Evolutionary conservation across 64 coral and sea anemone genomes (phyloP), one percentile per base, ranked within the genome.

Genomic region (Anthopleura sola): DNA sequence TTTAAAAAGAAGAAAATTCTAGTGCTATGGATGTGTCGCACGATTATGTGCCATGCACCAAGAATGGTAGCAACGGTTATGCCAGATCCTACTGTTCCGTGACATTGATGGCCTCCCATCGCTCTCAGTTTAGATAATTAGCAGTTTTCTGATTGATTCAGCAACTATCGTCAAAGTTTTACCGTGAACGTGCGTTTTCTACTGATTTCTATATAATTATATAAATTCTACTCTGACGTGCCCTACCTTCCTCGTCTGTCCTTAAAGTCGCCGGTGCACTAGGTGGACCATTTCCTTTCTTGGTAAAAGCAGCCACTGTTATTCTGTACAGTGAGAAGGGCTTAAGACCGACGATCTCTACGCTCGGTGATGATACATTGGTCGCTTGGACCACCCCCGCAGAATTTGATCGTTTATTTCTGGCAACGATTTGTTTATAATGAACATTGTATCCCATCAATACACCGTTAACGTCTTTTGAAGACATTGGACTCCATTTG

Each of bases 161-260:
- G n/a, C n/a, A n/a, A n/a, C n/a, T n/a, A n/a, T n/a, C n/a, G n/a
- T n/a, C n/a, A n/a, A n/a, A n/a, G n/a, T n/a, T n/a, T n/a, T n/a
- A n/a, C 50, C 16, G 6, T 53, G 7, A 13, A 53, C 13, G 50
- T 13, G 50, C 1, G 7, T 53, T 14, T 53, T 6, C 6, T 53
- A n/a, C n/a, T n/a, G n/a, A n/a, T n/a, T n/a, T n/a, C n/a, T n/a
- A n/a, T n/a, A n/a, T n/a, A n/a, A n/a, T n/a, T n/a, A n/a, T n/a
- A n/a, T n/a, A n/a, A n/a, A n/a, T n/a, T n/a, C 50, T 53, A 40
- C 26, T 38, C 21, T 28, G 1, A 15, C 58, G 16, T 44, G 17
- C 49, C 82, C 21, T 84, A 91, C 89, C 89, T 50, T 86, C 89
- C 31, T 91, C 89, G n/a, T 91, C 83, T 31, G 89, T 91, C 21